Evolutionary conservation across 1,140 invertebrate genomes (phyloP), one percentile per base, ranked within the genome.

Genomic region (Pogonus chalceus): DNA sequence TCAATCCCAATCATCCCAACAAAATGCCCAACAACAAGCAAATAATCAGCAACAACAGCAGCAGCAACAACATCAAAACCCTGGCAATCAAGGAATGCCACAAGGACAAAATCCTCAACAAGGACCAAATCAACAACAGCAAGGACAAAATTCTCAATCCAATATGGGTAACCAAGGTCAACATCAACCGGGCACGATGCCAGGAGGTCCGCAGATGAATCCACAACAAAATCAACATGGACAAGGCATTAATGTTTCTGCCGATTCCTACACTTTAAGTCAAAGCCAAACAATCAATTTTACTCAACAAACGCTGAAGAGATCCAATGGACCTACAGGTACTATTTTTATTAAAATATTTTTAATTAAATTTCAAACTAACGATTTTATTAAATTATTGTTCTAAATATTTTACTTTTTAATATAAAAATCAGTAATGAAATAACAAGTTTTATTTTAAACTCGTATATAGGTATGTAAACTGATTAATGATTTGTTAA

Each of bases 261-360:
- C 75, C 58, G 83, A 85, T 56, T 77, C 79, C 9, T 83, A 84
- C 64, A 82, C 83, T 16, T 79, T 88, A 56, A 84, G 84, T 2
- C 86, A 88, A 70, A 84, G 84, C 46, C 86, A 88, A 70, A 87
- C 84, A 52, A 87, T 92, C 61, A 90, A 88, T 65, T 87, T 91
- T 64, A 84, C 84, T 3, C 87, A 89, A 64, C 85, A 88, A 57
- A 80, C 76, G 52, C 66, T 81, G 48, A 76, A 76, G 56, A 60
- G 76, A 39, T 73, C 74, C 37, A 62, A 53, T 53, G 65, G 60
- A 22, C 58, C 61, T 26, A 56, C 55, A 53, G 61, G 61, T 62
- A 58, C 48, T 31, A 7, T 51, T 35, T 52, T 51, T 56, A 43
- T 20, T 39, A 49, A 16, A 23, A 18, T 49, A 35, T 18, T 9